These are phyloP conservation scores for Clarias laeviceps DNA, from an alignment of 2,797 vertebrate species.

Conservation along the genomic window DNA sequence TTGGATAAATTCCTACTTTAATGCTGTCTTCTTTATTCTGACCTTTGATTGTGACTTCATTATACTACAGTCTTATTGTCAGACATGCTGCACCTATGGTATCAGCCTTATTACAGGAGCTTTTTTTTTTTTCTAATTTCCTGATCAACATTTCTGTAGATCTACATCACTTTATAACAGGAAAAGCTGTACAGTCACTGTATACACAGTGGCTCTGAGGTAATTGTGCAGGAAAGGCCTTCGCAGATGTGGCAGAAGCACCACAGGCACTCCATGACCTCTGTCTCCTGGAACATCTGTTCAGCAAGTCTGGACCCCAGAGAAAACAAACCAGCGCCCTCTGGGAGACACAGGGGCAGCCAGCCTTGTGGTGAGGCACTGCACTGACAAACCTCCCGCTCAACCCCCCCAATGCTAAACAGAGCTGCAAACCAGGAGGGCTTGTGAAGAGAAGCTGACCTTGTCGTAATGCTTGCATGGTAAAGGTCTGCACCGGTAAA, in stretches of 20 bases:
- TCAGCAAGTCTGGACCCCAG: constrained; percentile 55
- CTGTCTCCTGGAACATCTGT: constrained; percentile 65
- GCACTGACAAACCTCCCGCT: constrained; percentile 13
- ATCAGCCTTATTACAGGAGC: neutral
- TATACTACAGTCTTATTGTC: neutral
- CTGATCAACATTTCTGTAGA: constrained; percentile 48
- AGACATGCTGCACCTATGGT: constrained; percentile 9
- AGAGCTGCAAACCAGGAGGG: neutral
- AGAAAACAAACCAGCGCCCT: constrained; percentile 49
- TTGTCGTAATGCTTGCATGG: constrained; percentile 65
- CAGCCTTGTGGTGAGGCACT: constrained; percentile 45
- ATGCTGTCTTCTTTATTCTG: neutral
- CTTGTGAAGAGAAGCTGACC: constrained; percentile 55
- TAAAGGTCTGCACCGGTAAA: constrained; percentile 66
- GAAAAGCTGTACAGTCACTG: constrained; percentile 48
- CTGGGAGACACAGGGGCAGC: constrained; percentile 49
- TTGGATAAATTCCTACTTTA: neutral
- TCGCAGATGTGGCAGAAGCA: constrained; percentile 58
- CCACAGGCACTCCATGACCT: constrained; percentile 61
- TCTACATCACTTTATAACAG: constrained; percentile 56
- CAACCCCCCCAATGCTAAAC: constrained; percentile 16
- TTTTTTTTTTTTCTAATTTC: constrained; percentile 45
- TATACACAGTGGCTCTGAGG: constrained; percentile 60
- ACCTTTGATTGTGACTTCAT: neutral
- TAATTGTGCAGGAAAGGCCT: constrained; percentile 62